Evolutionary conservation across 2,797 vertebrate species (phyloP).

Genomic region (Cetoscarus ocellatus): DNA sequence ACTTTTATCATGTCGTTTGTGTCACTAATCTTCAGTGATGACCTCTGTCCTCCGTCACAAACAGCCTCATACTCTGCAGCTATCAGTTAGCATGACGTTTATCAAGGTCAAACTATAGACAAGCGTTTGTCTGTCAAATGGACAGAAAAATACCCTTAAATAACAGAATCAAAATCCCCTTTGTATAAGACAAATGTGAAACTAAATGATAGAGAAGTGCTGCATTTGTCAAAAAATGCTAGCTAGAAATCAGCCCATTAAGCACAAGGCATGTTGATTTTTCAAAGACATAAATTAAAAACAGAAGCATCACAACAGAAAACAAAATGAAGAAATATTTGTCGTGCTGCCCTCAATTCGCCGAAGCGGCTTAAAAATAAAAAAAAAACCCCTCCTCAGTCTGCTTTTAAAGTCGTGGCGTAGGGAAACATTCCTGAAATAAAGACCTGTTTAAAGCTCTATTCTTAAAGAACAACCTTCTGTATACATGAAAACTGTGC

Average conservation of each 20-base stretch:
- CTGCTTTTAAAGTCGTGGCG: too few relatives aligned
- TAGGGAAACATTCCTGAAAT: too few relatives aligned
- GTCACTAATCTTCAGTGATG: conserved; percentile 10
- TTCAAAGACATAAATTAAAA: not conserved
- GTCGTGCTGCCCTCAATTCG: not conserved
- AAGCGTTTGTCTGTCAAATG: conserved; percentile 5
- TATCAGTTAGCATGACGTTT: conserved; percentile 26
- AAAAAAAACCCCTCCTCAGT: too few relatives aligned
- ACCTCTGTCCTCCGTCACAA: conserved; percentile 9
- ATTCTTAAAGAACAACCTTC: not conserved
- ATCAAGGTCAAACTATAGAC: conserved; percentile 43
- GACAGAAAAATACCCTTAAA: not conserved
- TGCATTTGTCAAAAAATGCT: not conserved
- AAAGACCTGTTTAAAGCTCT: not conserved
- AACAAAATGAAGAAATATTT: conserved; percentile 8
- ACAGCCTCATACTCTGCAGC: not conserved
- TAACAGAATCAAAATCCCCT: not conserved
- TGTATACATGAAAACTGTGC: not conserved
- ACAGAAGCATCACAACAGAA: not conserved
- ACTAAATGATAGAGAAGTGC: not conserved
- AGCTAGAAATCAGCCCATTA: not conserved
- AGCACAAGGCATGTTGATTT: not conserved
- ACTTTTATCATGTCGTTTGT: not conserved
- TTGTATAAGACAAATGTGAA: not conserved
- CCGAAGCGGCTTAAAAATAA: not conserved